These are phyloP conservation scores for Glyptemys insculpta DNA, from an alignment of 2,797 vertebrate genomes.

Conservation along the genomic window DNA sequence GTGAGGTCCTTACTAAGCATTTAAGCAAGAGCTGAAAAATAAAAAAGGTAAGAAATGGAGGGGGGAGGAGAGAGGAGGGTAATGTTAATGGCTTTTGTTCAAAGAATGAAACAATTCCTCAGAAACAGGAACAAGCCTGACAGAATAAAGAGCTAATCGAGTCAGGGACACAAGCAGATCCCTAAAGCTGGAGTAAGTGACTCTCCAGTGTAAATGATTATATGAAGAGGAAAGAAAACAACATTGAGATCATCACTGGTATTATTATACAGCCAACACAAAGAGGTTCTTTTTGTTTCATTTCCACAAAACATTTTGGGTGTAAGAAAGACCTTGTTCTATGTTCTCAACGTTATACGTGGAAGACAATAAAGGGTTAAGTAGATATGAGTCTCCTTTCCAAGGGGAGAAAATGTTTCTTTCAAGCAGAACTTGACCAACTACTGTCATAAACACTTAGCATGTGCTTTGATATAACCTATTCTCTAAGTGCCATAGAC, in stretches of 20 bases:
- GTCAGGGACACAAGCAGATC: conserved; percentile 38
- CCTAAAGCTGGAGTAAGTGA: conserved; percentile 49
- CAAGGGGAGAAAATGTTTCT: conserved; percentile 71
- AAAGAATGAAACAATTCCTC: conserved; percentile 58
- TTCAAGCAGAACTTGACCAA: conserved; percentile 77
- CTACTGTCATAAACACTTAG: conserved; percentile 78
- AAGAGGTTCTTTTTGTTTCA: conserved; percentile 39
- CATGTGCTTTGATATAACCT: conserved; percentile 76
- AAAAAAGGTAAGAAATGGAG: conserved; percentile 61
- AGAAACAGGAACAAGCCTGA: conserved; percentile 37
- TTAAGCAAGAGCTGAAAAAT: background rate
- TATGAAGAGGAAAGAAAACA: conserved; percentile 36
- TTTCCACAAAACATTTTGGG: conserved; percentile 30
- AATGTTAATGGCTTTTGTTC: conserved; percentile 63
- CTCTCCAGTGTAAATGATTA: conserved; percentile 38
- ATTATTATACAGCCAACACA: conserved; percentile 46
- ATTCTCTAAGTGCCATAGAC: conserved; percentile 76
- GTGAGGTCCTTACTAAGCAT: background rate
- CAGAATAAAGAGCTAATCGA: conserved; percentile 59
- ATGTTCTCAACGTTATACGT: background rate
- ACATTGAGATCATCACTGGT: background rate
- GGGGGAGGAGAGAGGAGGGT: conserved; percentile 27
- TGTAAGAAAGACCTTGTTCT: background rate
- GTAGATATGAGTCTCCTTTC: conserved; percentile 52
- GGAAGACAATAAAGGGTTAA: conserved; percentile 75